A percentile compares a stretch with the other conserved stretches of the same genome.
phyloP scores from a whole-genome alignment of 2,113 vertebrate genomes.

The Paradoxurus hermaphroditus region DNA sequence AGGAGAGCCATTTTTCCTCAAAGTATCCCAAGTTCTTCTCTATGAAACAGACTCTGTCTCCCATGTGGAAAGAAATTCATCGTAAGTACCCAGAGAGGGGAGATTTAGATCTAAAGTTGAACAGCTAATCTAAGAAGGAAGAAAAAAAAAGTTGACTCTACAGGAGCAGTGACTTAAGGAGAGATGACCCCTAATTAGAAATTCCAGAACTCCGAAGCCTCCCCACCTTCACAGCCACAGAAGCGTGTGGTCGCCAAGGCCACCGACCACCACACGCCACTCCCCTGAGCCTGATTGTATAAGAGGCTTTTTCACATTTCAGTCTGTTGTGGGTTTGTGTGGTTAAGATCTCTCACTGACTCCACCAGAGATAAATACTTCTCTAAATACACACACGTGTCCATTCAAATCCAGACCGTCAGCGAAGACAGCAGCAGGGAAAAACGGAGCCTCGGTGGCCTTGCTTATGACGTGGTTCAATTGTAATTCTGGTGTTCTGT shows the following conservation, averaged over 20 bases:
- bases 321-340: not conserved
- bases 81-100: not conserved
- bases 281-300: rapidly evolving
- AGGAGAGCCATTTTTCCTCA: not conserved
- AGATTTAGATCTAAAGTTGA: not conserved
- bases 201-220: not conserved
- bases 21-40: not conserved
- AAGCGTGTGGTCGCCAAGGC: not conserved
- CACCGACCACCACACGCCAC: rapidly evolving
- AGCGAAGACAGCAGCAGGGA: not conserved
- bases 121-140: not conserved
- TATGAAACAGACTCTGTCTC: not conserved
- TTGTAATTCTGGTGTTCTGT: not conserved
- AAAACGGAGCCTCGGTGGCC: not conserved
- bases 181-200: not conserved
- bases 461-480: rapidly evolving
- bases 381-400: not conserved
- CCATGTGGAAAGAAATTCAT: not conserved
- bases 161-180: not conserved
- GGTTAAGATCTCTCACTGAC: not conserved
- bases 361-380: not conserved
- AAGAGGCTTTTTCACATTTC: not conserved
- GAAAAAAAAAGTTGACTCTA: not conserved
- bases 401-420: not conserved
- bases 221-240: not conserved